Conservation (phyloP, 2,113 vertebrate species). For the Pseudorectes ferrugineus region DNA sequence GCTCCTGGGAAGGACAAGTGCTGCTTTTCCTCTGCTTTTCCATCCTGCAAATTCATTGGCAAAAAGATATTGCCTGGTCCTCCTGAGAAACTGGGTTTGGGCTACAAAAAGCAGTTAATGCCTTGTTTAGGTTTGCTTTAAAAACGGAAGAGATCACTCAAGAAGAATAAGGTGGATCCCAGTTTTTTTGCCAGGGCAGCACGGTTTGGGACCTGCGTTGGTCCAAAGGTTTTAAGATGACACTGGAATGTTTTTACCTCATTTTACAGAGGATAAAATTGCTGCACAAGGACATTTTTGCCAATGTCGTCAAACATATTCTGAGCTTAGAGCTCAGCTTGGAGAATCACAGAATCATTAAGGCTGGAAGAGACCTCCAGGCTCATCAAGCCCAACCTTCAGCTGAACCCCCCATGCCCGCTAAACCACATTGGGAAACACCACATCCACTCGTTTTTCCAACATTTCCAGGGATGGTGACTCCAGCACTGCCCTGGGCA, state of each 20-base stretch:
- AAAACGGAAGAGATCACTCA: accelerated
- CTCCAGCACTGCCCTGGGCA: background rate
- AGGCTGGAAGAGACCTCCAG: background rate
- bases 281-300: background rate
- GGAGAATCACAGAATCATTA: background rate
- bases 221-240: background rate
- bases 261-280: background rate
- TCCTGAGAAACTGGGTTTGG: background rate
- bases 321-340: background rate
- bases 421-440: accelerated
- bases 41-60: background rate
- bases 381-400: background rate
- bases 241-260: accelerated
- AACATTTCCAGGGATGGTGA: background rate
- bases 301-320: background rate
- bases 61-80: background rate
- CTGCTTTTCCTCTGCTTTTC: background rate
- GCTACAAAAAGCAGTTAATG: background rate
- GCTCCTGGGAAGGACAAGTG: background rate
- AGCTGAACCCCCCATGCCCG: background rate
- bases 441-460: accelerated
- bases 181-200: background rate
- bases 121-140: background rate
- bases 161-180: accelerated
- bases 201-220: accelerated